These are phyloP conservation scores for Acleris sparsana DNA, from an alignment of 2,888 invertebrate genomes.

Conservation along the genomic window DNA sequence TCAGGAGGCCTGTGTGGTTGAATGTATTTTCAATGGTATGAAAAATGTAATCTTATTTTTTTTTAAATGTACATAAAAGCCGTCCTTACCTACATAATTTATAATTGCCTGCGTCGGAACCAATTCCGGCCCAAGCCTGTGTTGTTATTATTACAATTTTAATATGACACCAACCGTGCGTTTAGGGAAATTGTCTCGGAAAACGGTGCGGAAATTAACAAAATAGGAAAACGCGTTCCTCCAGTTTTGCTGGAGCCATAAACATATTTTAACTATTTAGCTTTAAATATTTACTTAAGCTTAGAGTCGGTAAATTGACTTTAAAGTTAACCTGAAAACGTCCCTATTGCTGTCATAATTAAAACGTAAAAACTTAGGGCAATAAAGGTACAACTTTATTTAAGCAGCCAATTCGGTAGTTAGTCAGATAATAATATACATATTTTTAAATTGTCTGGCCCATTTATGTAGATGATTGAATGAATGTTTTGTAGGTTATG, in stretches of 20 bases:
- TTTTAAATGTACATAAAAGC: no score
- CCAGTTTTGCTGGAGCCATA: conserved; percentile 4
- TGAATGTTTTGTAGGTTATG: no score
- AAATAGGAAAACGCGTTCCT: conserved; percentile 16
- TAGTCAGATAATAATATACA: no score
- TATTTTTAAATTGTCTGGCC: no score
- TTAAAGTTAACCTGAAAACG: not conserved
- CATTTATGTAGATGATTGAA: no score
- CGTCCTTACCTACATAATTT: not conserved
- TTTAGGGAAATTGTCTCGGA: conserved; percentile 28
- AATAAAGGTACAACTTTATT: no score
- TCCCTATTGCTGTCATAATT: no score
- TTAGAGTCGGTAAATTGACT: not conserved
- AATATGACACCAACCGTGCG: conserved; percentile 17
- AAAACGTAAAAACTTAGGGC: no score
- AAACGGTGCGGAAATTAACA: conserved; percentile 29
- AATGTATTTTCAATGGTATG: no score
- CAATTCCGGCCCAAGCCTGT: conserved; percentile 2
- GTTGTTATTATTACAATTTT: conserved; percentile 28
- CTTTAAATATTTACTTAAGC: conserved; percentile 8
- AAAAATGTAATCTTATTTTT: no score
- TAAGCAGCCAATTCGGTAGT: no score
- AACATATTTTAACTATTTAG: conserved; percentile 11
- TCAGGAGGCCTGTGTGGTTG: no score
- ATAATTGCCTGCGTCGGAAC: conserved; percentile 8